Conservation (phyloP, 2,797 vertebrate species). For the Threskiornis aethiopicus region DNA sequence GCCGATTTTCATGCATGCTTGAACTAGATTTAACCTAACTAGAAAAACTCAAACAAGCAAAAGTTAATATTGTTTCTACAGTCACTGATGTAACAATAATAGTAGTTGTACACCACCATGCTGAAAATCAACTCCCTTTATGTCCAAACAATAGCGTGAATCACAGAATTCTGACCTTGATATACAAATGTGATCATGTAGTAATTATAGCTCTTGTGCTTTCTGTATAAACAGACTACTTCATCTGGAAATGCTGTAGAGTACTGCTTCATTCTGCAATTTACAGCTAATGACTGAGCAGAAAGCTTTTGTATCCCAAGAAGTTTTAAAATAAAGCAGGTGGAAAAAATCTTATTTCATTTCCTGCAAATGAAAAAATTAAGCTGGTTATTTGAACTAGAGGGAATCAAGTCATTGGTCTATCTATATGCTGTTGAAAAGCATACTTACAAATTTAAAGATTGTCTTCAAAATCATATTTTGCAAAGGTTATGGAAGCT, state of each 20-base stretch:
- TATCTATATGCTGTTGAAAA: not conserved
- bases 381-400: not conserved
- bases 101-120: constrained; percentile 29
- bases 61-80: constrained; percentile 66
- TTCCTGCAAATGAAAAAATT: not conserved
- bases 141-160: constrained; percentile 62
- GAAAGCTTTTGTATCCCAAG: not conserved
- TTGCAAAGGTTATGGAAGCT: not conserved
- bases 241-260: constrained; percentile 42
- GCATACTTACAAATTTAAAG: not conserved
- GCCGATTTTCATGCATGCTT: not conserved
- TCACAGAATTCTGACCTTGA: constrained; percentile 70
- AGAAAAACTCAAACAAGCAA: constrained; percentile 15
- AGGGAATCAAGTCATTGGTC: not conserved
- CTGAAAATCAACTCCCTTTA: constrained; percentile 66
- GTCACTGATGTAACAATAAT: constrained; percentile 49
- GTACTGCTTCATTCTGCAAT: constrained; percentile 11
- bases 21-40: not conserved
- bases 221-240: constrained; percentile 63
- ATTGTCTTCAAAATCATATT: not conserved
- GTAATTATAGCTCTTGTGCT: constrained; percentile 63
- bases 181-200: constrained; percentile 53
- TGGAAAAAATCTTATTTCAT: not conserved
- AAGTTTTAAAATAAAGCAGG: constrained; percentile 26
- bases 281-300: constrained; percentile 26